Evolutionary conservation across 2,888 invertebrate species (phyloP).

Genomic region (Drosophila subquinaria): DNA sequence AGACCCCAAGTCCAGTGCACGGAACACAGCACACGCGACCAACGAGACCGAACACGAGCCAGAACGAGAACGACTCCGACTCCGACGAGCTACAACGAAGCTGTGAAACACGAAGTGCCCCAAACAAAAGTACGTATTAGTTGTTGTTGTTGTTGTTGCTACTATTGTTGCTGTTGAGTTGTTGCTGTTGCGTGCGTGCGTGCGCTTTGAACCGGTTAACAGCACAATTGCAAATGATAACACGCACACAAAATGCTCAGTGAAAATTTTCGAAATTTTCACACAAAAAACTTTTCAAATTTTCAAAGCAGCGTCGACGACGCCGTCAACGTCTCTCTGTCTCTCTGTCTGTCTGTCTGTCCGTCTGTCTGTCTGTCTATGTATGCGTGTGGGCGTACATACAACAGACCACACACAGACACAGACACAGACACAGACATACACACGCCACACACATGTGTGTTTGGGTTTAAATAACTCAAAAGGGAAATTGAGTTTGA

Average conservation of each 20-base stretch:
- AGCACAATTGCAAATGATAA: conserved; percentile 83
- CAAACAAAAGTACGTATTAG: conserved; percentile 36
- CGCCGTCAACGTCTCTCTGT: conserved; percentile 42
- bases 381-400: conserved; percentile 39
- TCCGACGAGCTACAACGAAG: conserved; percentile 44
- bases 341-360: conserved; percentile 15
- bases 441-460: conserved; percentile 39
- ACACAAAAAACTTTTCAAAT: conserved; percentile 79
- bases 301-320: conserved; percentile 62
- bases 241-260: conserved; percentile 66
- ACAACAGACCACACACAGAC: conserved; percentile 32
- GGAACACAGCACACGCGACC: conserved; percentile 30
- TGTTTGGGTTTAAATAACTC: conserved; percentile 71
- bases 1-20: conserved; percentile 14
- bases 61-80: conserved; percentile 38
- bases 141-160: conserved; percentile 23
- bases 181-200: conserved; percentile 51
- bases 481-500: conserved; percentile 78
- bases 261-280: conserved; percentile 81
- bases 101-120: conserved; percentile 28
- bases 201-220: conserved; percentile 77
- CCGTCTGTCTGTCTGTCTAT: conserved; percentile 18
- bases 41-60: conserved; percentile 47
- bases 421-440: conserved; percentile 34
- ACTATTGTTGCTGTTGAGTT: conserved; percentile 27